A percentile compares a stretch with the other conserved stretches of the same genome.
These are phyloP conservation scores for Drosophila ananassae DNA, from an alignment of 1,140 invertebrate species.

Conservation along the genomic window DNA sequence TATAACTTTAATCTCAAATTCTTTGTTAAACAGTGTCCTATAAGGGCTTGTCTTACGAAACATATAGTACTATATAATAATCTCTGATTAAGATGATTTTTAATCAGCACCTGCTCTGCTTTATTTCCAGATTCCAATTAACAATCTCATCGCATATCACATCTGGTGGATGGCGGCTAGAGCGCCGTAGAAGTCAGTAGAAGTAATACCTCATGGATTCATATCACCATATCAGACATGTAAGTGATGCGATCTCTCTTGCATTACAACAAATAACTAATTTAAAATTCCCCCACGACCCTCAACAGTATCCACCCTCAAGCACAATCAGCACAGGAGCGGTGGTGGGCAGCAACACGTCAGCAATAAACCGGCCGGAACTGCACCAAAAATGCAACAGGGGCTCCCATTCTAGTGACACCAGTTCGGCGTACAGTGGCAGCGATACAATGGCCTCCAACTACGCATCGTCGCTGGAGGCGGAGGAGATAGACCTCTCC, in stretches of 20 bases:
- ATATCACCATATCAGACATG: constrained; percentile 6
- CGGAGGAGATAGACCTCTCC: constrained; percentile 95
- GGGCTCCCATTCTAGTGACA: constrained; percentile 95
- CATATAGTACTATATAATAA: too few relatives aligned
- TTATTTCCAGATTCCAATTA: background rate
- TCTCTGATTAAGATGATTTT: background rate
- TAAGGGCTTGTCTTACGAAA: too few relatives aligned
- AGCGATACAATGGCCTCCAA: constrained; percentile 98
- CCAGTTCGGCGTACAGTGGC: constrained; percentile 97
- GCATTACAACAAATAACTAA: background rate
- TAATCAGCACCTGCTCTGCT: background rate
- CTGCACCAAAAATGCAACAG: constrained; percentile 93
- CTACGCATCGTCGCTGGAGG: constrained; percentile 92
- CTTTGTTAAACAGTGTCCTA: too few relatives aligned
- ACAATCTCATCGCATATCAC: constrained; percentile 1
- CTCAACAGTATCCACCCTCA: constrained; percentile 67
- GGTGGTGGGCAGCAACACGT: constrained; percentile 30
- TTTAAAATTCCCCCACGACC: background rate
- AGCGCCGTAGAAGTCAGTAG: background rate
- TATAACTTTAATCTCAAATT: too few relatives aligned
- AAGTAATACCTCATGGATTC: constrained; percentile 4
- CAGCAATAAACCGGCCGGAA: constrained; percentile 84
- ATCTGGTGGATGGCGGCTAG: background rate
- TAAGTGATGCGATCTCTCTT: background rate
- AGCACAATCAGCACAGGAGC: constrained; percentile 55